Percentiles rank a stretch among this genome's conserved stretches.
Evolutionary conservation across 1,140 invertebrate species (phyloP).

Genomic region (Magallana angulata): DNA sequence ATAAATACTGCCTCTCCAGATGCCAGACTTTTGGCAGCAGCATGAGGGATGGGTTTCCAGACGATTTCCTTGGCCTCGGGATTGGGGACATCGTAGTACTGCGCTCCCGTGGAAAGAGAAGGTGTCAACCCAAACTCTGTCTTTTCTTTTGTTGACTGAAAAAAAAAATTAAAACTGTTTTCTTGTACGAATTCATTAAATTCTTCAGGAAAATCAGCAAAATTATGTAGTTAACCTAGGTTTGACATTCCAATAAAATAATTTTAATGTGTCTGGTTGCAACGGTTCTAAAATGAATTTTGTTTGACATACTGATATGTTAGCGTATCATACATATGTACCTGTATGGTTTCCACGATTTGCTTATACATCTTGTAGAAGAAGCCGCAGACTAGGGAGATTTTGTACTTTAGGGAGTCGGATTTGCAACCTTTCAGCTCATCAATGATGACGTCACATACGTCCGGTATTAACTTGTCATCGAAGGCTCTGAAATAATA

Average conservation of each 20-base stretch:
- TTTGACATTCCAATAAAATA: no score
- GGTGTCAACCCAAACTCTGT: background rate
- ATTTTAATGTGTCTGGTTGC: no score
- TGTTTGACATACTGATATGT: no score
- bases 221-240: no score
- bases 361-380: constrained; percentile 44
- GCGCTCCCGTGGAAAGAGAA: constrained; percentile 75
- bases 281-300: no score
- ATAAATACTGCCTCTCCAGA: constrained; percentile 94
- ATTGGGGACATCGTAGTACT: constrained; percentile 80
- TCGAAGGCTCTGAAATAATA: constrained; percentile 5
- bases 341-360: background rate
- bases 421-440: constrained; percentile 16
- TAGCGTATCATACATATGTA: background rate
- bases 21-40: constrained; percentile 77
- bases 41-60: constrained; percentile 57
- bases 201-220: no score
- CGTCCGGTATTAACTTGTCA: constrained; percentile 12
- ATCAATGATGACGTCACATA: background rate
- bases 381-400: constrained; percentile 43
- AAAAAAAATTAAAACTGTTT: background rate
- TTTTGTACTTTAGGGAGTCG: constrained; percentile 15
- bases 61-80: constrained; percentile 76
- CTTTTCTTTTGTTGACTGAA: background rate
- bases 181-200: no score